Base-by-base conservation (phyloP, 2,113 vertebrate species). In the Oplegnathus fasciatus region DNA sequence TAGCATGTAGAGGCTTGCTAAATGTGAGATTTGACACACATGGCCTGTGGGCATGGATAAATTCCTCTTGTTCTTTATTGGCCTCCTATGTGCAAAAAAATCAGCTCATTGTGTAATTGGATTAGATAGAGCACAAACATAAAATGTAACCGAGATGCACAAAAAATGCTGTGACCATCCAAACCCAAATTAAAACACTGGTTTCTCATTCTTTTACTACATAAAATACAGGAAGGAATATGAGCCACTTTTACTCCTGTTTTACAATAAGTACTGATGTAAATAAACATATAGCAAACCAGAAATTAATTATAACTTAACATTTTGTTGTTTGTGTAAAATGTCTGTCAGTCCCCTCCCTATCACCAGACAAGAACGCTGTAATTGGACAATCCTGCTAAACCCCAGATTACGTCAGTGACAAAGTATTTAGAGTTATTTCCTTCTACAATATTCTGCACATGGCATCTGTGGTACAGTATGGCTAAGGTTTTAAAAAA, bases 21-120 rank as follows among this genome's bases (percentile, higher is more conserved):
- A 66, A 57, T 1, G 1, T 42, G 42, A 37, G 58, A 46, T 58
- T 30, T 70, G 30, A 61, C 54, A 58, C 76, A 80, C 30, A 58
- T 61, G 32, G 70, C 70, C 52, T 40, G 44, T 24, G 22, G 55
- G 70, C 46, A 32, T 46, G 64, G 37, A 40, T 57, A 22, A 3
- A 79, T 64, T 62, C 37, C 46, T 32, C 44, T 13, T 18, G 20
- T 40, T 6, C 4, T 78, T 87, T 69, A 79, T 64, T 57, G 34
- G 69, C 17, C 34, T 54, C 26, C 60, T 34, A 24, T 67, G 73
- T 77, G 50, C 32, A 66, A 42, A 40, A 32, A 52, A 24, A 11
- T 42, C 24, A 32, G 15, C 76, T 66, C 1, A 34, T 22, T 60
- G 28, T 28, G 24, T 73, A 52, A 80, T 10, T 22, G 24, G 50